Conservation (phyloP, 2,888 invertebrate genomes). For the Dorcus parallelipipedus region DNA sequence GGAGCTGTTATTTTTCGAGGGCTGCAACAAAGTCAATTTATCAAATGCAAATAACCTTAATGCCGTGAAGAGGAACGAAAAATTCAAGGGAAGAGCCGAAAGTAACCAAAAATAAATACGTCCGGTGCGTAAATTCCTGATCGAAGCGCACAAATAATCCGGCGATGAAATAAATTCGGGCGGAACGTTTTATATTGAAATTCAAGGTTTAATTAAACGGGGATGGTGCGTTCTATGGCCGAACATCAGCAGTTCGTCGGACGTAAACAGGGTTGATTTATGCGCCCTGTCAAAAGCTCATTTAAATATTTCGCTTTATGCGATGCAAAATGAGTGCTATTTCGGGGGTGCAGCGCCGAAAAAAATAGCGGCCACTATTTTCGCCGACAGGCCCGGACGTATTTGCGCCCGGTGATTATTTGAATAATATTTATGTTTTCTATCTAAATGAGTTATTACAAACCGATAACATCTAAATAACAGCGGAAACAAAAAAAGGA, state of each 20-base stretch:
- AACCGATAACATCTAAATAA: neutral
- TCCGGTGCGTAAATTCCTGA: too few relatives aligned
- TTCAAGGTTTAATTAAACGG: slow-evolving; percentile 1
- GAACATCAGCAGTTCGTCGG: slow-evolving; percentile 1
- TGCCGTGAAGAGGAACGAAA: too few relatives aligned
- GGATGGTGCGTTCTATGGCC: neutral
- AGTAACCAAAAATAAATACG: too few relatives aligned
- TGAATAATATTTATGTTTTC: neutral
- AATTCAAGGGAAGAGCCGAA: too few relatives aligned
- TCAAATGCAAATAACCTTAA: too few relatives aligned
- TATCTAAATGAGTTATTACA: slow-evolving; percentile 1
- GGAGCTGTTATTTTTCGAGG: too few relatives aligned
- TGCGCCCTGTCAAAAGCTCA: slow-evolving; percentile 3
- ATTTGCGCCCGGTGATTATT: neutral
- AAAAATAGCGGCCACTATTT: neutral
- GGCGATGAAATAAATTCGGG: neutral
- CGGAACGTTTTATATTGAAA: neutral
- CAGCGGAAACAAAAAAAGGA: neutral
- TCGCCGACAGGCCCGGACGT: neutral
- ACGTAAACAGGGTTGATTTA: slow-evolving; percentile 2
- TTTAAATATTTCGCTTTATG: slow-evolving; percentile 2
- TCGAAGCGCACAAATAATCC: too few relatives aligned
- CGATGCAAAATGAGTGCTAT: neutral
- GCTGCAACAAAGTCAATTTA: too few relatives aligned
- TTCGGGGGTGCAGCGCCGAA: neutral